Evolutionary conservation across 92 coral and sea anemone genomes (phyloP).

Genomic region (Phenganax stokvisi): DNA sequence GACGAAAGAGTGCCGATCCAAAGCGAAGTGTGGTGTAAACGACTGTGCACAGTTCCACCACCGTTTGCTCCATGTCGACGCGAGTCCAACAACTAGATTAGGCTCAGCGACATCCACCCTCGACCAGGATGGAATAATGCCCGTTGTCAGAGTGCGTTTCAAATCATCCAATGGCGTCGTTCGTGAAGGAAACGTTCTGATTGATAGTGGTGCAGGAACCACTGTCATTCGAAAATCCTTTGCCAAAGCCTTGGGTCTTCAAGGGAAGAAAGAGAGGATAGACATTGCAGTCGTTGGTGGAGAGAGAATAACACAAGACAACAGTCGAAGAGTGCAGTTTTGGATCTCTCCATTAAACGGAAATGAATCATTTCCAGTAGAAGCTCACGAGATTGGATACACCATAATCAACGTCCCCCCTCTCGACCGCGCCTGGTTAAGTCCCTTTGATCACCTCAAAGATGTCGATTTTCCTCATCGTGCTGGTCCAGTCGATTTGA

Average conservation of each 20-base stretch:
- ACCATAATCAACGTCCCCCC: too few species aligned
- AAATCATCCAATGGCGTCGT: not conserved
- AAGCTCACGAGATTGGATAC: conserved; percentile 28
- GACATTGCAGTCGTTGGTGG: not conserved
- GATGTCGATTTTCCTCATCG: too few species aligned
- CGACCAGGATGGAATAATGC: not conserved
- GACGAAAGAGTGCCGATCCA: not conserved
- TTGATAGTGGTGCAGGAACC: not conserved
- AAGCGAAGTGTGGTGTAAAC: too few species aligned
- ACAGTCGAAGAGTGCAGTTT: conserved; percentile 40
- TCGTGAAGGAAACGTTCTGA: conserved; percentile 1
- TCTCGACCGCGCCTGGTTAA: too few species aligned
- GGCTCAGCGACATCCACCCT: not conserved
- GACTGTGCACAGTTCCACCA: too few species aligned
- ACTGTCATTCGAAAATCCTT: not conserved
- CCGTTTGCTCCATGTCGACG: too few species aligned
- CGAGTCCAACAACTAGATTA: not conserved
- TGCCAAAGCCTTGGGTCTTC: not conserved
- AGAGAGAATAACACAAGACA: conserved; percentile 26
- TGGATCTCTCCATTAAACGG: conserved; percentile 45
- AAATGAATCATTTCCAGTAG: conserved; percentile 34
- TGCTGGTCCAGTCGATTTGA: too few species aligned
- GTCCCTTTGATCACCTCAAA: too few species aligned
- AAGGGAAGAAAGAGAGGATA: not conserved
- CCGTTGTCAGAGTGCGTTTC: not conserved